A percentile compares a stretch with the other conserved stretches of the same genome.
Evolutionary conservation across 2,888 invertebrate species (phyloP).

Genomic region (Schizaphis graminum): DNA sequence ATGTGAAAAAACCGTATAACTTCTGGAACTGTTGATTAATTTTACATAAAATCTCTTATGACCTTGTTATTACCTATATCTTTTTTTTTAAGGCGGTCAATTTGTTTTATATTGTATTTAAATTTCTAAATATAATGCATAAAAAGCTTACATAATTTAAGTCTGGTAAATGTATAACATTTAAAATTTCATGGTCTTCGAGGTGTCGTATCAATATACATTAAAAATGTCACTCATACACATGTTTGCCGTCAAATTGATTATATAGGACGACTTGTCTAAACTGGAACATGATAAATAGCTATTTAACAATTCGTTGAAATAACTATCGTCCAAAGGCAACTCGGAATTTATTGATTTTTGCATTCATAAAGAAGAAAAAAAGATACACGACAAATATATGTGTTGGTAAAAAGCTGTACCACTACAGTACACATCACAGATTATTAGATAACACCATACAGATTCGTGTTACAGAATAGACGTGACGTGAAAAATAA

Average conservation of each 20-base stretch:
- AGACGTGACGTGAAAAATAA: constrained; percentile 23
- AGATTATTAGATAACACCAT: neutral
- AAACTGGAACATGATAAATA: neutral
- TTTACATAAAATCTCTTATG: constrained; percentile 14
- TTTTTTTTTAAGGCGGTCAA: neutral
- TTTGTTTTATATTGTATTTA: neutral
- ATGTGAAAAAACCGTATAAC: neutral
- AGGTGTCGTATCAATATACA: constrained; percentile 3
- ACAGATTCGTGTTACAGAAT: neutral
- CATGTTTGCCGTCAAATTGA: constrained; percentile 49
- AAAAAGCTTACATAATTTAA: constrained; percentile 33
- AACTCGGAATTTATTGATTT: neutral
- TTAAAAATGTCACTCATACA: constrained; percentile 29
- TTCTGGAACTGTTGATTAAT: constrained; percentile 5
- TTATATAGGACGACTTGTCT: constrained; percentile 37
- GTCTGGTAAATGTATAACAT: neutral
- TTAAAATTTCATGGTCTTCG: constrained; percentile 45
- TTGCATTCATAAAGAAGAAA: too few species aligned
- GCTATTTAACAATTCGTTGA: neutral
- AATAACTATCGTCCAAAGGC: neutral
- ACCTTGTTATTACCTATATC: neutral
- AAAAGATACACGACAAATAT: neutral
- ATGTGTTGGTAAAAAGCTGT: neutral
- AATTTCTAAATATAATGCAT: constrained; percentile 25
- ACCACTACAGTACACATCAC: too few species aligned